Evolutionary conservation across 2,113 vertebrate genomes (phyloP), one percentile per base, ranked within the genome.

Genomic region (Petromus typicus): DNA sequence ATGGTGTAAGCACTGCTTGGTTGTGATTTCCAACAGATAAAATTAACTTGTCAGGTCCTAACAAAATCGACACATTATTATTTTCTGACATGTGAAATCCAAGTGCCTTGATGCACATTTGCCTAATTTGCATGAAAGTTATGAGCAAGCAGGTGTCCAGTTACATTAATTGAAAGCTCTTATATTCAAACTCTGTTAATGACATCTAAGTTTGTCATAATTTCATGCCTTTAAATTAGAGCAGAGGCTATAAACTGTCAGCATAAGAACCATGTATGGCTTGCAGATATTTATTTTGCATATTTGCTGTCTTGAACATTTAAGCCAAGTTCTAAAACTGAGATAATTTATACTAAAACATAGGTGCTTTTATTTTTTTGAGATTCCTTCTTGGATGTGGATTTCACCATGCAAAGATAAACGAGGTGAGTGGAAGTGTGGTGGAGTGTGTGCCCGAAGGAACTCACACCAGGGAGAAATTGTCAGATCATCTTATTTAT

Each of bases 191-290:
- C 20, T 7, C 43, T 81, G 11, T 83, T 76, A 59, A 64, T 71
- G n/a, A 45, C 10, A 78, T 30, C 18, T 93, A 54, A 54, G 16
- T 17, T 51, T 73, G 12, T 56, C 25, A 89, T 27, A n/a, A 59
- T 93, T 92, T 85, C 11, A 57, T 69, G 82, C 78, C 43, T 69
- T 81, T 81, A 92, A 82, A 73, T 63, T 78, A 79, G 84, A 90
- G 18, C 18, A 93, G 13, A 87, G 0, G 4, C 78, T 85, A 37
- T 69, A 90, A 94, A 82, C 34, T 64, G 18, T 61, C 4, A 86
- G 54, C 0, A 16, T 91, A 75, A 82, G 30, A 45, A 54, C 25
- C 34, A 48, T 32, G 73, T 75, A 91, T 92, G 23, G 2, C 6
- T 76, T 86, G 32, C 2, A 73, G 34, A 16, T 59, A 79, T 18